Base-by-base conservation (phyloP, 2,797 vertebrate species). In the Eurystomus glaucurus region DNA sequence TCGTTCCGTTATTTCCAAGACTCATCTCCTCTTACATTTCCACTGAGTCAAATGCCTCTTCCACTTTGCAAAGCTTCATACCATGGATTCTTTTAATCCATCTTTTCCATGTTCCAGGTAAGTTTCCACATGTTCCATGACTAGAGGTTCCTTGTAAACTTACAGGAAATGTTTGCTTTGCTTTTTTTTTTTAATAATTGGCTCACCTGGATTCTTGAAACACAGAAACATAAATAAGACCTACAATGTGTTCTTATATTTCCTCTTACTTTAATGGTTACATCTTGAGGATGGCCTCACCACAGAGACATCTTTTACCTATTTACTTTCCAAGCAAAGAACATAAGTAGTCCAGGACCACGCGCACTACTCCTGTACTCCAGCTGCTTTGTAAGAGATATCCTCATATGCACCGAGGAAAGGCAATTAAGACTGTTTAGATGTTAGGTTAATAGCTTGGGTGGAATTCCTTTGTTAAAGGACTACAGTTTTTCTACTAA, bases 1-100 rank as follows among this genome's bases (percentile, higher is more conserved):
- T 31, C 10, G 25, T 80, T 85, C 64, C 75, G 16, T 69, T 81
- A 41, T 92, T 96, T 88, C 85, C 70, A 90, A 57, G 64, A 84
- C 21, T 74, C 37, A 52, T 37, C 21, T 88, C n/a, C 35, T 71
- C 60, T 81, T 79, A 65, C 8, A 70, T 69, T 94, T 89, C 62
- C 80, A 79, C 50, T 66, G n/a, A 90, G 69, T 72, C n/a, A 92
- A 86, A 88, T 0, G 9, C 6, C n/a, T 84, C 70, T 52, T 95
- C 72, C 45, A 55, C 58, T 90, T 71, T 23, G 17, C 46, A 92
- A 71, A 89, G 19, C 29, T 39, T 55, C 1, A 6, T 11, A 62
- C n/a, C 46, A 60, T 0, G 0, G 33, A 43, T n/a, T 79, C 46
- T 62, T 74, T 75, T 70, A 50, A 65, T 4, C 7, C 17, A 54